Percentiles rank a stretch among this genome's conserved stretches.
Conservation (phyloP, 2,888 invertebrate genomes). For the Dasysyrphus albostriatus region DNA sequence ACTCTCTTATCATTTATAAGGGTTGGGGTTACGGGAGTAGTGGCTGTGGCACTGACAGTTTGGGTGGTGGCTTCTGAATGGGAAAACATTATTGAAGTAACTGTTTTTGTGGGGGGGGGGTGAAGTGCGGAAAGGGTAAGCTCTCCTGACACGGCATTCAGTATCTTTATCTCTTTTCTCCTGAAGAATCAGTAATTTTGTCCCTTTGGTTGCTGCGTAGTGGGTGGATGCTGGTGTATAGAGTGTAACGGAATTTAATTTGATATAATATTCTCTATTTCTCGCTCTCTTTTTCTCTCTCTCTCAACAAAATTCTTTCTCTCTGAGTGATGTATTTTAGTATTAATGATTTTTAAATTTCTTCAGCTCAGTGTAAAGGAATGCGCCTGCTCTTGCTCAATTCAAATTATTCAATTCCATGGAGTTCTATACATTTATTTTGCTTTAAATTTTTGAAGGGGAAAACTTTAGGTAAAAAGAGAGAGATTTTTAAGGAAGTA, state of each 20-base stretch:
- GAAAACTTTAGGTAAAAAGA: slow-evolving; percentile 16
- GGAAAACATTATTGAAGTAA: slow-evolving; percentile 42
- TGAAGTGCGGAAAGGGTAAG: neutral
- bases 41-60: neutral
- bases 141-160: slow-evolving; percentile 19
- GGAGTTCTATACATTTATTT: neutral
- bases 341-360: neutral
- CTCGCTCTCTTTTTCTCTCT: neutral
- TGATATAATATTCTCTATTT: slow-evolving; percentile 21
- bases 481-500: neutral
- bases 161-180: slow-evolving; percentile 33
- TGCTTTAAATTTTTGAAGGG: neutral
- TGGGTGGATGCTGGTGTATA: slow-evolving; percentile 68
- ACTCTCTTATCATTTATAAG: slow-evolving; percentile 42
- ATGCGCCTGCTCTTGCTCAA: slow-evolving; percentile 51
- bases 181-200: slow-evolving; percentile 49
- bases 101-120: neutral
- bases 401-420: neutral
- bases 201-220: slow-evolving; percentile 58
- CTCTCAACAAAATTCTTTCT: neutral
- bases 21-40: neutral
- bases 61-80: slow-evolving; percentile 25
- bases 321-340: slow-evolving; percentile 29
- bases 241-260: slow-evolving; percentile 34
- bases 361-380: slow-evolving; percentile 49